Percentiles rank a stretch among this genome's conserved stretches.
These are phyloP conservation scores for Metaphire vulgaris DNA, from an alignment of 1,140 invertebrate genomes.

Conservation along the genomic window DNA sequence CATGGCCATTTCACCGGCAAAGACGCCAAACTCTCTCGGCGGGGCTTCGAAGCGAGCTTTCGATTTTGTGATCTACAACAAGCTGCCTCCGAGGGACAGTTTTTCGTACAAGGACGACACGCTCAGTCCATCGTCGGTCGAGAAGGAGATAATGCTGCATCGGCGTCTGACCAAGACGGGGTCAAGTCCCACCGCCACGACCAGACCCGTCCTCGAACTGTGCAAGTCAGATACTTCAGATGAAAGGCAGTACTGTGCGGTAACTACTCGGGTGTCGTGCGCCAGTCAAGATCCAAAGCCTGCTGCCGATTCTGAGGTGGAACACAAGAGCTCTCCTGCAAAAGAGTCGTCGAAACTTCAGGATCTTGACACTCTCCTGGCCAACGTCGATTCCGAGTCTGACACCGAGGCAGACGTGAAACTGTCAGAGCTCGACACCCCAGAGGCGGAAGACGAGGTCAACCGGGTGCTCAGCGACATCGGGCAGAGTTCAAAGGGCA, in stretches of 20 bases:
- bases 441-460: neutral
- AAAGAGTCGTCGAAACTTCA: neutral
- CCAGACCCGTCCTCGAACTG: no score
- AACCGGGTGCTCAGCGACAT: neutral
- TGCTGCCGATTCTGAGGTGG: neutral
- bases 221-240: neutral
- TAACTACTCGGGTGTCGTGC: no score
- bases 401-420: neutral
- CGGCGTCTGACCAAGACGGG: no score
- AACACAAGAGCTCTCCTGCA: neutral
- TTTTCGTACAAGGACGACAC: constrained; percentile 10
- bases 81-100: constrained; percentile 10
- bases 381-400: neutral
- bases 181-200: no score
- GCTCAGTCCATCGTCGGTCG: no score
- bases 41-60: neutral
- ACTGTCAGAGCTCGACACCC: neutral
- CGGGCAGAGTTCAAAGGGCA: neutral
- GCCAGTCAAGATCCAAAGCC: neutral
- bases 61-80: constrained; percentile 13
- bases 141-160: no score
- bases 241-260: no score
- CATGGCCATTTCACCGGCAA: neutral
- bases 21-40: neutral
- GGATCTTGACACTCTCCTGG: neutral